Evolutionary conservation across 1,140 invertebrate genomes (phyloP).

Genomic region (Drosophila prosaltans): DNA sequence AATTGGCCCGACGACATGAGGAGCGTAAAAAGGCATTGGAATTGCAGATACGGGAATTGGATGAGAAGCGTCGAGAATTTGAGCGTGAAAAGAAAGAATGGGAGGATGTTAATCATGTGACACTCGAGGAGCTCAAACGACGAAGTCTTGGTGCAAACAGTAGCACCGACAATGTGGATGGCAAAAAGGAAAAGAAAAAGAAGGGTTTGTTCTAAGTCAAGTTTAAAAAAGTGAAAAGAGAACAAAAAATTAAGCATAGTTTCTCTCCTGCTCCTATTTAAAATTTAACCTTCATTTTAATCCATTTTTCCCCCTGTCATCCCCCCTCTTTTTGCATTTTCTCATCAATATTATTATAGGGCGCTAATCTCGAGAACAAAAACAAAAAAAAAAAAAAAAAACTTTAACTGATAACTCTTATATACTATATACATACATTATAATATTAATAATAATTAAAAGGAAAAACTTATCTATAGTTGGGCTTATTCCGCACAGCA

Average conservation of each 20-base stretch:
- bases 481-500: conserved; percentile 68
- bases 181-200: conserved; percentile 82
- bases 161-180: conserved; percentile 83
- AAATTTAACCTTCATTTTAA: not conserved
- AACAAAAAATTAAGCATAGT: not conserved
- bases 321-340: conserved; percentile 12
- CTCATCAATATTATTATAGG: conserved; percentile 45
- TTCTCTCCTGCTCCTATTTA: conserved; percentile 13
- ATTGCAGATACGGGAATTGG: conserved; percentile 94
- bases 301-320: not conserved
- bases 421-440: conserved; percentile 54
- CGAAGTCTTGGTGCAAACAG: conserved; percentile 93
- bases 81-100: conserved; percentile 94
- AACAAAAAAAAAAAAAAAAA: conserved; percentile 41
- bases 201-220: conserved; percentile 82
- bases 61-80: conserved; percentile 93
- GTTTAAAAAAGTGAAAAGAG: not conserved
- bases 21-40: conserved; percentile 87
- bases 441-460: conserved; percentile 49
- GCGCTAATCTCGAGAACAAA: conserved; percentile 76
- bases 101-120: conserved; percentile 95
- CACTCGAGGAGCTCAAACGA: conserved; percentile 92
- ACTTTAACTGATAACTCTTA: conserved; percentile 45
- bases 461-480: conserved; percentile 46
- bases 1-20: conserved; percentile 88